Percentiles rank a stretch among this genome's conserved stretches.
These are phyloP conservation scores for Mnemiopsis leidyi DNA, from an alignment of 37 sponge, comb jelly and placozoan genomes.

Conservation along the genomic window DNA sequence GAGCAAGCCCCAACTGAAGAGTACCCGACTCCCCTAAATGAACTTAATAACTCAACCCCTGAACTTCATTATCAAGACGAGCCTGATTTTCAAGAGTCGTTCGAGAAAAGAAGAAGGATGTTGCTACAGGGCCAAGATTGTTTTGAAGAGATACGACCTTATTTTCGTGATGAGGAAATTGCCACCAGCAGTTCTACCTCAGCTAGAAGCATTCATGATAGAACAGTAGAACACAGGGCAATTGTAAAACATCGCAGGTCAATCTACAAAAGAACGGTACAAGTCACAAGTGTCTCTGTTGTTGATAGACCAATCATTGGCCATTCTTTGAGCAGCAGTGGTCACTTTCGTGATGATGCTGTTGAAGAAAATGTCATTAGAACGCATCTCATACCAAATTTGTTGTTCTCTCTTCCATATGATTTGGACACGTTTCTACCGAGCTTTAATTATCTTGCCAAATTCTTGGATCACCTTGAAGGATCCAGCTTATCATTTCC, in stretches of 20 bases:
- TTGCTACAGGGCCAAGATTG: too few relatives aligned
- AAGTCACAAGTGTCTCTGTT: neutral
- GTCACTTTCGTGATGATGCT: neutral
- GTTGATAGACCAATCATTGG: neutral
- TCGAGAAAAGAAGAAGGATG: neutral
- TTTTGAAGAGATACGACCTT: too few relatives aligned
- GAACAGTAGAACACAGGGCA: neutral
- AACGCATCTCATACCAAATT: neutral
- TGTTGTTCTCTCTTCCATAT: neutral
- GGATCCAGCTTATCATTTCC: neutral
- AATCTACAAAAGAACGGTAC: neutral
- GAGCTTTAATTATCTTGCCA: neutral
- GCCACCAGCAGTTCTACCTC: neutral
- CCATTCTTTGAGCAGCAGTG: too few relatives aligned
- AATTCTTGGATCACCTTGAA: neutral
- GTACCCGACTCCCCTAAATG: too few relatives aligned
- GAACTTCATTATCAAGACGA: too few relatives aligned
- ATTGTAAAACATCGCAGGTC: neutral
- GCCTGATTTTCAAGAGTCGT: neutral
- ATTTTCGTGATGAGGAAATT: neutral
- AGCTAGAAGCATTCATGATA: neutral
- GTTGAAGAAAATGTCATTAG: neutral
- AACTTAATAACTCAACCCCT: too few relatives aligned
- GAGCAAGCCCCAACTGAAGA: too few relatives aligned
- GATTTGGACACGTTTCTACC: neutral